Conservation (phyloP, 2,113 vertebrate species). For the Balaenoptera acutorostrata region DNA sequence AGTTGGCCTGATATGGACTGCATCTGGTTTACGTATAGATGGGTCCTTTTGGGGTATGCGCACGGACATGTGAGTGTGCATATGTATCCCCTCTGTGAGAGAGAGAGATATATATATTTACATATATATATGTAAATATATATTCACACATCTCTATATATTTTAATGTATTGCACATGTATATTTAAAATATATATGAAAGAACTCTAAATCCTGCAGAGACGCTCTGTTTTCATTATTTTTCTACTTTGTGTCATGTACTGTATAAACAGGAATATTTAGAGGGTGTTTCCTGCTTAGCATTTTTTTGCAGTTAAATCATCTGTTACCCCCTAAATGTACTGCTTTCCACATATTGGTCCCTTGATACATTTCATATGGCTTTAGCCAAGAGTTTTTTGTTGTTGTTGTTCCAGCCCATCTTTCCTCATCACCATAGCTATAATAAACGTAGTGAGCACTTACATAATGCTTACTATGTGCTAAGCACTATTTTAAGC, state of each 20-base stretch:
- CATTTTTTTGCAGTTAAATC: conserved; percentile 59
- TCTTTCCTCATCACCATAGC: conserved; percentile 23
- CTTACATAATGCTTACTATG: not conserved
- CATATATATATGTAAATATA: conserved; percentile 40
- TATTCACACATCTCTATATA: conserved; percentile 75
- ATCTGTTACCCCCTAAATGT: conserved; percentile 36
- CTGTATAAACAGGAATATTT: conserved; percentile 60
- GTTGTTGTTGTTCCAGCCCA: not conserved
- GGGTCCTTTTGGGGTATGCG: conserved; percentile 61
- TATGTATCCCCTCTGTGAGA: conserved; percentile 59
- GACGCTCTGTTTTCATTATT: conserved; percentile 69
- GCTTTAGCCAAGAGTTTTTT: conserved; percentile 31
- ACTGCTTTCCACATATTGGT: conserved; percentile 49
- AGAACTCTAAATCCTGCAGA: conserved; percentile 66
- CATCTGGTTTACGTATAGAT: conserved; percentile 66
- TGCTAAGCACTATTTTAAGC: conserved; percentile 32
- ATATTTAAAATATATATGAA: conserved; percentile 77
- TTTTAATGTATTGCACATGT: conserved; percentile 77
- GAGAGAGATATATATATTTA: conserved; percentile 34
- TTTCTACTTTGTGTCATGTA: conserved; percentile 62
- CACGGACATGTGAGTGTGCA: conserved; percentile 56
- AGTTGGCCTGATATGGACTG: conserved; percentile 71
- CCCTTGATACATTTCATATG: conserved; percentile 44
- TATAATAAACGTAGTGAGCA: conserved; percentile 24
- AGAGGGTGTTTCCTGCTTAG: conserved; percentile 56